Percentiles rank a stretch among this genome's conserved stretches.
Evolutionary conservation across 2,888 invertebrate species (phyloP).

Genomic region (Aplocera efformata): DNA sequence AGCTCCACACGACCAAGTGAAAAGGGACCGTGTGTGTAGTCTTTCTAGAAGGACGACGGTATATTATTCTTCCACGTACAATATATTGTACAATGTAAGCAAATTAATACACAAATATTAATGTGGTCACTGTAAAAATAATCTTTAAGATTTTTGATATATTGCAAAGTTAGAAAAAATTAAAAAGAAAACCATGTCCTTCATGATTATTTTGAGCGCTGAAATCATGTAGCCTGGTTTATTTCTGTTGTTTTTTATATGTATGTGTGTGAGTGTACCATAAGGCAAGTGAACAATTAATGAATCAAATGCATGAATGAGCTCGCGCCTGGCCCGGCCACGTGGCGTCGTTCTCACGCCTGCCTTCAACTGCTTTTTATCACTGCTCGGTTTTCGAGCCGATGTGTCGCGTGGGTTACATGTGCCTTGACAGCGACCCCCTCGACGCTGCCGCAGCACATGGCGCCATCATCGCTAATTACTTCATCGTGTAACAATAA

Average conservation of each 20-base stretch:
- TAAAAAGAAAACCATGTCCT: too few species aligned
- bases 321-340: slow-evolving; percentile 53
- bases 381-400: slow-evolving; percentile 54
- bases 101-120: too few species aligned
- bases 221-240: not conserved
- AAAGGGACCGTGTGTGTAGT: too few species aligned
- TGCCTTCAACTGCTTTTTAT: slow-evolving; percentile 63
- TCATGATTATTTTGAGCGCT: too few species aligned
- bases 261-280: slow-evolving; percentile 34
- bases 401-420: slow-evolving; percentile 70
- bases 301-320: slow-evolving; percentile 80
- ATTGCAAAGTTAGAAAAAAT: too few species aligned
- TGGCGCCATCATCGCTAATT: slow-evolving; percentile 72
- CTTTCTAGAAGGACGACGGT: too few species aligned
- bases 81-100: too few species aligned
- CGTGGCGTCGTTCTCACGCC: slow-evolving; percentile 76
- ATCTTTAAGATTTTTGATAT: too few species aligned
- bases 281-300: slow-evolving; percentile 56
- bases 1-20: too few species aligned
- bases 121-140: too few species aligned
- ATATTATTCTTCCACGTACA: too few species aligned
- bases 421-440: slow-evolving; percentile 70
- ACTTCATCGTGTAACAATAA: slow-evolving; percentile 52
- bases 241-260: slow-evolving; percentile 22
- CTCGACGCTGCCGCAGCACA: slow-evolving; percentile 59